Evolutionary conservation across 2,113 vertebrate species (phyloP).

Genomic region (Bubo bubo): DNA sequence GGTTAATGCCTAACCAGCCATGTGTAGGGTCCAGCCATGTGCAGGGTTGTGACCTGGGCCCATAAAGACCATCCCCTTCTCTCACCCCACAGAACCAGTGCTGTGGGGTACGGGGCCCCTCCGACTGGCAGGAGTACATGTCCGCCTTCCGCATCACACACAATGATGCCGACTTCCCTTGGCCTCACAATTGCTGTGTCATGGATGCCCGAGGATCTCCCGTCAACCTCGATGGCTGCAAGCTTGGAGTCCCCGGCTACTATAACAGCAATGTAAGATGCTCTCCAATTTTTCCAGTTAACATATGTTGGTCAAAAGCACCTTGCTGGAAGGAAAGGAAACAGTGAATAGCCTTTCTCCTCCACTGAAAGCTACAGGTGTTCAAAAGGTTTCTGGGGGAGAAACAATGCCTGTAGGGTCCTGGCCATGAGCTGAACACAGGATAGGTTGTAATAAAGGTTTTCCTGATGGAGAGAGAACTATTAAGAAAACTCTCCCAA

Average conservation of each 20-base stretch:
- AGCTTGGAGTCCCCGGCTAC: constrained; percentile 75
- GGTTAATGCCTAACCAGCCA: background rate
- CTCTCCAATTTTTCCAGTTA: background rate
- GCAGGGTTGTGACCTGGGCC: background rate
- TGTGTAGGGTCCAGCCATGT: background rate
- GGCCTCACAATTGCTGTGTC: constrained; percentile 78
- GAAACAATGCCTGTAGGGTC: background rate
- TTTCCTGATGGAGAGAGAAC: background rate
- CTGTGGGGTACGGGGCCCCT: constrained; percentile 77
- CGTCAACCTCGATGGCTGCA: constrained; percentile 69
- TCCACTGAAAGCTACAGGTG: background rate
- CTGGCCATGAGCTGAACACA: background rate
- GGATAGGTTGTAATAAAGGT: background rate
- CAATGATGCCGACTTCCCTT: constrained; percentile 75
- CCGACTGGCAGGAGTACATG: constrained; percentile 75
- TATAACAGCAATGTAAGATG: constrained; percentile 70
- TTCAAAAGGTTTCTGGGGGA: background rate
- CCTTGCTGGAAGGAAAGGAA: background rate
- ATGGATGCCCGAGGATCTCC: constrained; percentile 55
- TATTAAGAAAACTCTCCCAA: background rate
- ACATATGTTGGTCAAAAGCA: background rate
- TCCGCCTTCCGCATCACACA: constrained; percentile 64
- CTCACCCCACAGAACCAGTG: constrained; percentile 66
- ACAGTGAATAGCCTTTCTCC: background rate
- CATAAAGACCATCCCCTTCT: background rate